Base-by-base conservation (phyloP, 1,140 invertebrate genomes). In the Plutomurus gul region DNA sequence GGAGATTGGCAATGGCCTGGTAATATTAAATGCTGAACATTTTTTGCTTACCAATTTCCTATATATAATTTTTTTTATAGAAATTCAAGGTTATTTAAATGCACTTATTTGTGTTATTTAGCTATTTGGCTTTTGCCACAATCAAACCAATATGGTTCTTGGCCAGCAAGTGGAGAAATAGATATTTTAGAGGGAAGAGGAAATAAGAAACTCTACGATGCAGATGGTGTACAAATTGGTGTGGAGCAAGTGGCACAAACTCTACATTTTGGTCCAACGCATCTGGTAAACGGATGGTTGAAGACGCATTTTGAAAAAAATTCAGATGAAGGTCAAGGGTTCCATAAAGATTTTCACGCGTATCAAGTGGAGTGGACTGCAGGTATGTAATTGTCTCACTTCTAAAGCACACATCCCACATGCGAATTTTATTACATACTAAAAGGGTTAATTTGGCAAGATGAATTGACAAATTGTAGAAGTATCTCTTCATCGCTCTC, bases 51-150 rank as follows among this genome's bases (percentile, higher is more conserved):
- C 20, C 11, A n/a, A n/a, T n/a, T n/a, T n/a, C n/a, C n/a, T n/a
- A n/a, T n/a, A n/a, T n/a, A n/a, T n/a, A n/a, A n/a, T n/a, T n/a
- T n/a, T n/a, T n/a, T n/a, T n/a, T n/a, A n/a, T n/a, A n/a, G n/a
- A n/a, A n/a, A n/a, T n/a, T n/a, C n/a, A n/a, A n/a, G n/a, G n/a
- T 51, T 51, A 10, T 7, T 40, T 22, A 22, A 1, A 73, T 43
- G 4, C n/a, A 73, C 3, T 51, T 25, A 36, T 77, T 65, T 40
- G 13, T 10, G 13, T 47, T 46, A 20, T 76, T 72, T 37, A 85
- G 90, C 89, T 22, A 88, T 91, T 76, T 91, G 90, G 90, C 75
- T 91, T 71, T 86, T 91, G 86, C 91, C 91, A 0, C 85, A 87
- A 3, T 84, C 86, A 81, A 90, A 89, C 81, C 73, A 81, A 0